phyloP scores from a whole-genome alignment of 2,888 invertebrate genomes.

The Cantharis rufa region DNA sequence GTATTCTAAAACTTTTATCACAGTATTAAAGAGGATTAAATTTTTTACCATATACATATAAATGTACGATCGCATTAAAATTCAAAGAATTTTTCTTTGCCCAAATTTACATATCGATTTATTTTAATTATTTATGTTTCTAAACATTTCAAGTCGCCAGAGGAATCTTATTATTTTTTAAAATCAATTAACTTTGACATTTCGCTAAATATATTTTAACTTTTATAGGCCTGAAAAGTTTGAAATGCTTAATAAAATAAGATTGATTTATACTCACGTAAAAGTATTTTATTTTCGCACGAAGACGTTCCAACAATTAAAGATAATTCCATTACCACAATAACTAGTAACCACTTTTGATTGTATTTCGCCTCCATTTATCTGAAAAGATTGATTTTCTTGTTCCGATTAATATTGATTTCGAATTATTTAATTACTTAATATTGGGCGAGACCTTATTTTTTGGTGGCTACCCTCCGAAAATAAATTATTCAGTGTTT shows the following conservation, averaged over 20 bases:
- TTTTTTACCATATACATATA: neutral
- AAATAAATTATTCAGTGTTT: neutral
- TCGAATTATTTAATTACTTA: neutral
- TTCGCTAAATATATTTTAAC: neutral
- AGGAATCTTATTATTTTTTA: conserved; percentile 1
- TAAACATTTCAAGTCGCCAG: neutral
- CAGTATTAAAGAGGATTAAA: neutral
- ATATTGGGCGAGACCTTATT: neutral
- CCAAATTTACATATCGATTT: neutral
- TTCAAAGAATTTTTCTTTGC: neutral
- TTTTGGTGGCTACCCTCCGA: neutral
- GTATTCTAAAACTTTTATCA: neutral
- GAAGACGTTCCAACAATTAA: neutral
- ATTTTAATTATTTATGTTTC: neutral
- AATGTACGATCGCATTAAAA: neutral
- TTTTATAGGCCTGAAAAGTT: neutral
- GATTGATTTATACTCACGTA: conserved; percentile 1
- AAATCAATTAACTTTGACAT: neutral
- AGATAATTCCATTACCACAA: conserved; percentile 3
- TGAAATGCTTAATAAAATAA: neutral
- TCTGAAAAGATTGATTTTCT: conserved; percentile 3
- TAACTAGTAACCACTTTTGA: neutral
- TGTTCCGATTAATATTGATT: neutral
- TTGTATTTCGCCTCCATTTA: conserved; percentile 3
- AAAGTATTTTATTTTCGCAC: neutral